phyloP scores from a whole-genome alignment of 2,113 vertebrate genomes.

The Pachyramphus minor region DNA sequence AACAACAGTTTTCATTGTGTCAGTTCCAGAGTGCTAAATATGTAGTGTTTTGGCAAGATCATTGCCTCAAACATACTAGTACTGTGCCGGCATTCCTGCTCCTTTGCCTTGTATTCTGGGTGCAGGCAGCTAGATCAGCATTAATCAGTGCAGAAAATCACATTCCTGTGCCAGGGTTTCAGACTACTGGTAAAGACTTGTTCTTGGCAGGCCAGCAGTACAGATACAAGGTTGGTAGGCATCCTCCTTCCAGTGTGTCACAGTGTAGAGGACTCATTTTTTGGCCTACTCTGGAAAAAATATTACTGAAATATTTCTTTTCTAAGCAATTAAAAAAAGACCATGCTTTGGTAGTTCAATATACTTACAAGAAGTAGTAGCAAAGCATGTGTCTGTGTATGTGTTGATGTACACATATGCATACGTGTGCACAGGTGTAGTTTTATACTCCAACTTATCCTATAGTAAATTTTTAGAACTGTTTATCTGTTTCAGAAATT shows the following conservation, averaged over 20 bases:
- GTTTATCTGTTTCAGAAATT: neutral
- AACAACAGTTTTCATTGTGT: neutral
- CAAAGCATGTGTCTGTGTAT: neutral
- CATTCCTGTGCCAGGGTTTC: neutral
- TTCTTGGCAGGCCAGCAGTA: neutral
- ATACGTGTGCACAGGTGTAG: neutral
- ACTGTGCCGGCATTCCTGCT: neutral
- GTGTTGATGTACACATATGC: accelerated
- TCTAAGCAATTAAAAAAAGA: neutral
- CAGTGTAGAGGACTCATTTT: neutral
- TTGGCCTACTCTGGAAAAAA: neutral
- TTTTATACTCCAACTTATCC: neutral
- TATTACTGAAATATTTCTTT: neutral
- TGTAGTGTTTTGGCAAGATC: neutral
- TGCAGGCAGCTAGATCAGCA: neutral
- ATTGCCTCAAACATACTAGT: neutral
- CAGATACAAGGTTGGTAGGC: neutral
- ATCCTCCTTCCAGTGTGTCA: neutral
- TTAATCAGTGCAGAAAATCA: constrained; percentile 8
- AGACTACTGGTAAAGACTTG: neutral
- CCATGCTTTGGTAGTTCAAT: neutral
- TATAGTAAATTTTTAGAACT: neutral
- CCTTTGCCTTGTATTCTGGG: neutral
- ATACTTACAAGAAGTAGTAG: neutral
- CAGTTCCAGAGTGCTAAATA: neutral